Base-by-base conservation (phyloP, 2,113 vertebrate genomes). In the Alethe castanea region DNA sequence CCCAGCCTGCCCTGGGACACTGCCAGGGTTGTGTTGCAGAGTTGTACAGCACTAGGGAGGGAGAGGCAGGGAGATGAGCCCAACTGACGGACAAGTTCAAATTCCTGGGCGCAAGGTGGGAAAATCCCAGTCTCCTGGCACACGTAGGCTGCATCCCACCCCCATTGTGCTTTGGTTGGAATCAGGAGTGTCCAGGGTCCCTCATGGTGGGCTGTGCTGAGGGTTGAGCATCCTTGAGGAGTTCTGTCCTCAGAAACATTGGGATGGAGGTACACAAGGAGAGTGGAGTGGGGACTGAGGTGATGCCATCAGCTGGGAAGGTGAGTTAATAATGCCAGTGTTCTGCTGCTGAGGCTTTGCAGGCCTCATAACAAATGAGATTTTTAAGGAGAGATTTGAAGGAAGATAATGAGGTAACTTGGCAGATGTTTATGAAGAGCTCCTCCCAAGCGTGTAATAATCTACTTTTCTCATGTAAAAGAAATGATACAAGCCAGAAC, bases 341-440 rank as follows among this genome's bases (percentile, higher is more conserved):
- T 22, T 44, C 1, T 6, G 64, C 80, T 81, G 88, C 22, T 67
- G 64, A 86, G 54, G 2, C 67, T 86, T 78, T 52, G 40, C 89
- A 92, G 77, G 72, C 77, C 67, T 74, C 82, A 1, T 45, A 81
- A 79, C 86, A 96, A 94, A 94, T n/a, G 81, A 86, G 88, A 62
- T 80, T 93, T 90, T 92, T 84, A 92, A 86, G 95, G 88, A 86
- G 64, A 76, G 69, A 81, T 95, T 94, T 92, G 88, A 83, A 94
- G 91, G 91, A 84, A 91, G 86, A 89, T 97, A 92, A 96, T 81
- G 92, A 95, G 65, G 81, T 71, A 91, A 79, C 86, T 81, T 84
- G 91, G 94, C 94, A 97, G 96, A 93, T 94, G 95, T 89, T 96
- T 96, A 90, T 88, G 83, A 73, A 92, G 86, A 91, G 91, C 81